Base-by-base conservation (phyloP, 2,113 vertebrate genomes). In the Camelus bactrianus region DNA sequence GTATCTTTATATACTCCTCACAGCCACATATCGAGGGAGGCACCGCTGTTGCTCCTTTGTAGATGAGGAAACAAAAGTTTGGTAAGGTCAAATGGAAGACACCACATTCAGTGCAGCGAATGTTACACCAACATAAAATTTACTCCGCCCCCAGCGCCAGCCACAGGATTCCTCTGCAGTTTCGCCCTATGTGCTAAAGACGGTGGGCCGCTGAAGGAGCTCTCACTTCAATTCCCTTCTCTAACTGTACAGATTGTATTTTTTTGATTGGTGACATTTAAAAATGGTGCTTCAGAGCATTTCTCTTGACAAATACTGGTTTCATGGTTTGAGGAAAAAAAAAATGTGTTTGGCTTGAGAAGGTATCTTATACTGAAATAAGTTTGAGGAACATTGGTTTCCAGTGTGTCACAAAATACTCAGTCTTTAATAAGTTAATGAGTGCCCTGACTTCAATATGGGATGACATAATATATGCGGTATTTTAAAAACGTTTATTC, bases 401-500 rank as follows among this genome's bases (percentile, higher is more conserved):
- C 46, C 52, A 89, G 56, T n/a, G 12, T 64, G 32, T 67, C 10
- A 13, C 4, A 79, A 93, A 96, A 91, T 82, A 46, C 48, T 93
- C 67, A 24, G 24, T 83, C 48, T 86, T 95, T 72, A 73, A 56
- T 88, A 76, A 94, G 72, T 50, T 92, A 96, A 91, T 94, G 50
- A 91, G 22, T 8, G 38, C 35, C 15, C 2, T 42, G 22, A 73
- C n/a, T 81, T 96, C 69, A 52, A 58, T 54, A 32, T 1, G 72
- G 35, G 1, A 69, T 91, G 69, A 48, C 13, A 72, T 82, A 76
- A 62, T 30, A 84, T 38, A 46, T 10, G 22, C 30, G 54, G 19
- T 80, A 72, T 89, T 96, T 94, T 80, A 13, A 52, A 95, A 94
- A 85, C 35, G 89, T 75, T 96, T 92, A 90, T 85, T 94, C 89